These are phyloP conservation scores for Gymnocephalus cernua DNA, from an alignment of 2,113 vertebrate species.

Conservation along the genomic window DNA sequence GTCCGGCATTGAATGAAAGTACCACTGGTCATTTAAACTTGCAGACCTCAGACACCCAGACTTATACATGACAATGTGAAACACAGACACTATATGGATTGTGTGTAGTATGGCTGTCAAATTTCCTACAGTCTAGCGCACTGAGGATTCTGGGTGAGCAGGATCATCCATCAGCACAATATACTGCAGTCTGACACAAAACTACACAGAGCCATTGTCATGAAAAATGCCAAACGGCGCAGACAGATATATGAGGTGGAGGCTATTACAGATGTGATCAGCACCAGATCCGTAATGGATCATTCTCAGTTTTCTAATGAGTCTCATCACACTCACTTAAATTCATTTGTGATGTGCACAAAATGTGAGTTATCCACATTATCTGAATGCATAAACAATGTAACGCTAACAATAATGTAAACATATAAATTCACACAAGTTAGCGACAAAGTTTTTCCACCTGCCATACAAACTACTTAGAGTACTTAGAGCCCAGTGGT, in stretches of 20 bases:
- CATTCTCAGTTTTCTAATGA: constrained; percentile 50
- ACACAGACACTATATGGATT: constrained; percentile 13
- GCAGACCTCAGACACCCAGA: constrained; percentile 1
- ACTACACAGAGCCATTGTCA: constrained; percentile 43
- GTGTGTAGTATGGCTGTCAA: constrained; percentile 11
- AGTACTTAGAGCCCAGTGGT: not conserved
- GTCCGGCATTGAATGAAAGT: constrained; percentile 37
- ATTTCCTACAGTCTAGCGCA: constrained; percentile 34
- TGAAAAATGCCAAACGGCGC: constrained; percentile 53
- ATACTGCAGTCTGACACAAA: constrained; percentile 53
- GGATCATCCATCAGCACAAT: constrained; percentile 51
- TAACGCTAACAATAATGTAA: constrained; percentile 8
- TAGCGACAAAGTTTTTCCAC: not conserved
- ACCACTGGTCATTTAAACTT: constrained; percentile 26
- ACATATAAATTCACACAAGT: constrained; percentile 6
- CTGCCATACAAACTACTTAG: not conserved
- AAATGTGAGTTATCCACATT: constrained; percentile 43
- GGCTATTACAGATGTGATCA: constrained; percentile 57
- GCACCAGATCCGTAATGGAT: constrained; percentile 44
- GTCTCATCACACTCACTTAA: constrained; percentile 38
- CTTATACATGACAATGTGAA: constrained; percentile 12
- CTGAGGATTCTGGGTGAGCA: constrained; percentile 27
- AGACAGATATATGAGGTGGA: constrained; percentile 53
- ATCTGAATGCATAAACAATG: constrained; percentile 9
- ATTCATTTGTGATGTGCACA: constrained; percentile 45